phyloP scores from a whole-genome alignment of 2,113 vertebrate species.

The Hippocampus guttulatus region DNA sequence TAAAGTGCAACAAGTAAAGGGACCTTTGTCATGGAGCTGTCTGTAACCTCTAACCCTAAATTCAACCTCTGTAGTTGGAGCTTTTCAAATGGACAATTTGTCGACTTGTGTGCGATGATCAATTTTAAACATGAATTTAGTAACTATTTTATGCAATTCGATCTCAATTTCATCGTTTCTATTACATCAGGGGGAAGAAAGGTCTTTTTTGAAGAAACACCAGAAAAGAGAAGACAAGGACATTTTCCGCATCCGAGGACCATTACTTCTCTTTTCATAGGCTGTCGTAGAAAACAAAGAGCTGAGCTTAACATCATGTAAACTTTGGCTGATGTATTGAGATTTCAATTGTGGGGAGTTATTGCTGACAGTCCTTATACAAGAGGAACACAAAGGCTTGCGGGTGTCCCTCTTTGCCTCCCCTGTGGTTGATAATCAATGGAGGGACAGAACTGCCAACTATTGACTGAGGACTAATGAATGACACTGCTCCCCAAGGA shows the following conservation, averaged over 20 bases:
- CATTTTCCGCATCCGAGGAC: slow-evolving; percentile 13
- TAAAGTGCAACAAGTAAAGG: slow-evolving; percentile 42
- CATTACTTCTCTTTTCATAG: slow-evolving; percentile 29
- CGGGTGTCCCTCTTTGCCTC: slow-evolving; percentile 48
- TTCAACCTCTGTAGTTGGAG: slow-evolving; percentile 7
- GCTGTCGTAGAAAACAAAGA: slow-evolving; percentile 37
- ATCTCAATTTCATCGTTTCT: not conserved
- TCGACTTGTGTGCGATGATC: slow-evolving; percentile 9
- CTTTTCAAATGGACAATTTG: slow-evolving; percentile 16
- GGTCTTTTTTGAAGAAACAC: not conserved
- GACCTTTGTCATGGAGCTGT: slow-evolving; percentile 41
- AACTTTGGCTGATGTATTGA: slow-evolving; percentile 64
- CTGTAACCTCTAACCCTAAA: slow-evolving; percentile 45
- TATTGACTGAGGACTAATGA: slow-evolving; percentile 67
- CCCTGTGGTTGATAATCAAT: slow-evolving; percentile 69
- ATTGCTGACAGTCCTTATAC: slow-evolving; percentile 48
- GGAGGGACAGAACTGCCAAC: slow-evolving; percentile 56
- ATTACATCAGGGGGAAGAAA: not conserved
- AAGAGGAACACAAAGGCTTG: slow-evolving; percentile 60
- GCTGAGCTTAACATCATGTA: slow-evolving; percentile 47
- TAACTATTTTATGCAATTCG: slow-evolving; percentile 1
- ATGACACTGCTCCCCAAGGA: slow-evolving; percentile 64
- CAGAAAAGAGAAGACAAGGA: slow-evolving; percentile 13
- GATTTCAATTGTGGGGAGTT: slow-evolving; percentile 64
- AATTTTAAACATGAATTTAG: not conserved